Conservation (phyloP, 2,113 vertebrate species). For the Cyphomyrus discorhynchus region DNA sequence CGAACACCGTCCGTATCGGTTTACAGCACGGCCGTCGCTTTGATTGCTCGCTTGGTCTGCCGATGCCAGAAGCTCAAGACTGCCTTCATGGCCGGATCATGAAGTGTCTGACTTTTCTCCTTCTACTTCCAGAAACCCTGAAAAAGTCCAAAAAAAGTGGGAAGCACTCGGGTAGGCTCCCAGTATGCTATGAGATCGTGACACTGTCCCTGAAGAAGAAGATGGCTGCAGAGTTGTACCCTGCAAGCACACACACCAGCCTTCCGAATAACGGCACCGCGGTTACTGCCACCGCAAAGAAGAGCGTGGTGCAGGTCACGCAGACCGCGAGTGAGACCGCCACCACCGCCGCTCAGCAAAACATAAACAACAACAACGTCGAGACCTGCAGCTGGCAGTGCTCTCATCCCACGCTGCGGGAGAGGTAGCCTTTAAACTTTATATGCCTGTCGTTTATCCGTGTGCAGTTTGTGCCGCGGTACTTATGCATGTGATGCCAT, state of each 20-base stretch:
- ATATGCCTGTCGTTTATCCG: neutral
- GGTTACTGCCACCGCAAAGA: constrained; percentile 60
- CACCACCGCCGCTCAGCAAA: constrained; percentile 64
- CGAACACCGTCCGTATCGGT: neutral
- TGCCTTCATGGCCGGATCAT: constrained; percentile 88
- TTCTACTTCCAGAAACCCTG: constrained; percentile 84
- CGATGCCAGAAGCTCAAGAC: constrained; percentile 75
- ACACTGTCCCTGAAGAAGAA: constrained; percentile 71
- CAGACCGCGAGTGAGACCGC: constrained; percentile 56
- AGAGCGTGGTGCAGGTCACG: constrained; percentile 62
- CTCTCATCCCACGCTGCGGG: constrained; percentile 82
- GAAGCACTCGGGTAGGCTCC: constrained; percentile 59
- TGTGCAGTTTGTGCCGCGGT: neutral
- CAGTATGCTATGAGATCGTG: constrained; percentile 71
- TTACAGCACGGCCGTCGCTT: neutral
- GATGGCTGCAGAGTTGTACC: constrained; percentile 89
- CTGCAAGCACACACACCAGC: constrained; percentile 64
- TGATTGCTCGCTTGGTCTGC: constrained; percentile 27
- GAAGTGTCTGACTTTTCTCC: constrained; percentile 83
- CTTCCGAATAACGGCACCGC: constrained; percentile 63
- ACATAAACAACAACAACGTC: constrained; percentile 85
- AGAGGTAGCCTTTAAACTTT: constrained; percentile 66
- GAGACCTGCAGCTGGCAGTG: constrained; percentile 79
- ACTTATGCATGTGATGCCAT: neutral
- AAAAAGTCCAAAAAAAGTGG: constrained; percentile 76